These are phyloP conservation scores for Teinopalpus imperialis DNA, from an alignment of 2,888 invertebrate species.

Conservation along the genomic window DNA sequence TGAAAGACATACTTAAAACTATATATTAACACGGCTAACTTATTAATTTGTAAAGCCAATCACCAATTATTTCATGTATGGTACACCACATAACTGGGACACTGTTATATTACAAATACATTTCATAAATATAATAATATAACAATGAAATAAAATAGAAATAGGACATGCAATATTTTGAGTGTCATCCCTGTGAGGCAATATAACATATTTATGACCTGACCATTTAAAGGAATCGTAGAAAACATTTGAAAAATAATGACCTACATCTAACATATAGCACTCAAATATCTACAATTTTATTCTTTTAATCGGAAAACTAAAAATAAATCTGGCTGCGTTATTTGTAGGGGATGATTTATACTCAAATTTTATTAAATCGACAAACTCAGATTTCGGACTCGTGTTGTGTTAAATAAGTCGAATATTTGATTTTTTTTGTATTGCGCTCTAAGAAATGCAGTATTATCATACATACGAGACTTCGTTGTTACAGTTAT, in stretches of 20 bases:
- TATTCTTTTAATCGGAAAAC: conserved; percentile 6
- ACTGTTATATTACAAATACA: too few species aligned
- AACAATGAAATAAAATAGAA: too few species aligned
- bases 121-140: too few species aligned
- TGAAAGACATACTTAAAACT: conserved; percentile 27
- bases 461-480: too few species aligned
- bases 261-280: conserved; percentile 6
- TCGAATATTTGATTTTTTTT: too few species aligned
- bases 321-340: background rate
- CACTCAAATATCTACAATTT: conserved; percentile 15
- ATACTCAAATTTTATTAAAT: too few species aligned
- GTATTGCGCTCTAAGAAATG: too few species aligned
- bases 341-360: too few species aligned
- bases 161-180: background rate
- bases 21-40: conserved; percentile 26
- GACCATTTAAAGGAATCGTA: background rate
- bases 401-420: too few species aligned
- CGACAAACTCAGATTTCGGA: too few species aligned
- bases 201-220: conserved; percentile 7
- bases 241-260: conserved; percentile 1
- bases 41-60: conserved; percentile 23
- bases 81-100: conserved; percentile 15
- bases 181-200: conserved; percentile 14
- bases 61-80: conserved; percentile 15
- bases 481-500: too few species aligned